Base-by-base conservation (phyloP, 1,140 invertebrate genomes). In the Notospermus geniculatus region DNA sequence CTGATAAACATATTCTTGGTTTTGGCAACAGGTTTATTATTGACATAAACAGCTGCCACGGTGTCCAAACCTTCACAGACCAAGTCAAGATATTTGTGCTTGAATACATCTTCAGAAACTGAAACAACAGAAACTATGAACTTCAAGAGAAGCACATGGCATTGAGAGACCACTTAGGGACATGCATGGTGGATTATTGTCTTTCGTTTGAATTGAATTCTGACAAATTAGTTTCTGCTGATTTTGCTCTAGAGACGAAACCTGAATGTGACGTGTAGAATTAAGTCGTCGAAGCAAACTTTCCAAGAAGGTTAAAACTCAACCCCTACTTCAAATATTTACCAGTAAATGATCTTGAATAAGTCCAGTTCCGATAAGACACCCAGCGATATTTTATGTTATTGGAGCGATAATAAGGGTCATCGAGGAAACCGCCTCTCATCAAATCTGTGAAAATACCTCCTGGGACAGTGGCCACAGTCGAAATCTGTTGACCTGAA, bases 1-100 rank as follows among this genome's bases (percentile, higher is more conserved):
- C 86, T 83, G 1, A 90, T 81, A 80, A 97, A 98, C 93, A 97
- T 96, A 77, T 97, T 97, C 60, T 88, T 84, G 0, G 89, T 86
- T 46, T 75, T 73, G 0, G 89, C 91, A 25, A 96, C 77, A 0
- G 79, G 62, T 19, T 73, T 15, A 43, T 83, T 84, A 81, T 97
- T 97, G 1, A 97, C 54, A 68, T 75, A 84, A 23, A 97, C 83
- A 52, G 81, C 85, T 1, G 91, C 83, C 59, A 94, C 84, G 0
- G 94, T 96, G 76, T 98, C 95, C 7, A 97, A 76, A 9, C 95
- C 94, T 68, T 95, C 84, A 60, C 92, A 88, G 22, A 89, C 85
- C n/a, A 93, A 71, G 50, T 85, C 70, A 7, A 56, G 22, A 13
- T 7, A 29, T 13, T 75, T 62, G 41, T 78, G 70, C 22, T 55